A percentile compares a stretch with the other conserved stretches of the same genome.
Evolutionary conservation across 2,797 vertebrate genomes (phyloP).

Genomic region (Catamblyrhynchus diadema): DNA sequence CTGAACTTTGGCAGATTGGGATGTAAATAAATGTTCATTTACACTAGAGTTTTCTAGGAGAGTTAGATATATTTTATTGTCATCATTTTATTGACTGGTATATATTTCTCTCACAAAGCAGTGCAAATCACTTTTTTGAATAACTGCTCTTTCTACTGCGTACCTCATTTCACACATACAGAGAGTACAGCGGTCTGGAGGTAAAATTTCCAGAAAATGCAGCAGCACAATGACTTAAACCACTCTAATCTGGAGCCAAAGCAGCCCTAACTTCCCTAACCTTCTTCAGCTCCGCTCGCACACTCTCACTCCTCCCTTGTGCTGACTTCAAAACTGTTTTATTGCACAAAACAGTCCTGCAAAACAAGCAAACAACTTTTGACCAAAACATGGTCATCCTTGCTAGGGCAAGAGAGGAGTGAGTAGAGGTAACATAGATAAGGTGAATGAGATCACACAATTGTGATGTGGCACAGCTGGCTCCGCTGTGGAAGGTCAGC

Average conservation of each 20-base stretch:
- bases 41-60: not conserved
- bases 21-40: not conserved
- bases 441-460: not conserved
- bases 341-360: not conserved
- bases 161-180: not conserved
- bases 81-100: not conserved
- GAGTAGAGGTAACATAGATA: not conserved
- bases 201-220: not conserved
- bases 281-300: not conserved
- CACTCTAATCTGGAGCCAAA: not conserved
- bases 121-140: not conserved
- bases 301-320: not conserved
- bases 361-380: not conserved
- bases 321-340: not conserved
- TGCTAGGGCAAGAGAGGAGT: not conserved
- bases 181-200: not conserved
- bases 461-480: accelerated
- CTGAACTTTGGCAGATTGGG: not conserved
- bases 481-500: not conserved
- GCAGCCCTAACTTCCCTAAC: not conserved
- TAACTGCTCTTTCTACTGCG: not conserved
- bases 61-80: not conserved
- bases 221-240: not conserved
- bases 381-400: not conserved
- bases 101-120: not conserved